Percentiles rank a stretch among this genome's conserved stretches.
Evolutionary conservation across 92 coral and sea anemone species (phyloP).

Genomic region (Palythoa caribaeorum): DNA sequence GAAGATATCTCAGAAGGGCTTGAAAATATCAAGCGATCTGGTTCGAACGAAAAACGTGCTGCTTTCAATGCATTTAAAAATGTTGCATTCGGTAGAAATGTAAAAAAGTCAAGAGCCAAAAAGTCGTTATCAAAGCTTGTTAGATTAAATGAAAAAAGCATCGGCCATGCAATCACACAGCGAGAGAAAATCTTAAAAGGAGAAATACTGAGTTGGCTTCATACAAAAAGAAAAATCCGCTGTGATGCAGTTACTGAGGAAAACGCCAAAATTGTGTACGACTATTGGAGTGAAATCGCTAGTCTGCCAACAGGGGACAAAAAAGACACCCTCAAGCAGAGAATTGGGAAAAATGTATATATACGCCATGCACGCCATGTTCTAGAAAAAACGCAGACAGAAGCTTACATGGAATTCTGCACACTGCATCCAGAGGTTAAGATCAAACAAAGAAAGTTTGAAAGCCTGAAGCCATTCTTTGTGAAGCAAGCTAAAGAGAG

Average conservation of each 20-base stretch:
- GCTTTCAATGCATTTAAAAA: constrained; percentile 17
- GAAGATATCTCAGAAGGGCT: background rate
- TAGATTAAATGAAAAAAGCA: background rate
- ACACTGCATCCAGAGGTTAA: background rate
- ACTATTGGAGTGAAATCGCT: background rate
- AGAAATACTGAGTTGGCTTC: background rate
- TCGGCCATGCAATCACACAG: background rate
- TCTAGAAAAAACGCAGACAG: constrained; percentile 1
- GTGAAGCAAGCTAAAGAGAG: background rate
- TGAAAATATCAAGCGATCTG: constrained; percentile 3
- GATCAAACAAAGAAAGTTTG: background rate
- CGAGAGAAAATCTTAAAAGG: background rate
- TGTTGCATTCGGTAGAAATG: constrained; percentile 48
- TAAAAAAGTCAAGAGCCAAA: background rate
- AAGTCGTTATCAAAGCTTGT: background rate
- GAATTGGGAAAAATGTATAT: background rate
- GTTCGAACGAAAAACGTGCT: background rate
- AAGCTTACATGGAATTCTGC: background rate
- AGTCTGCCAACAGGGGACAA: constrained; percentile 3
- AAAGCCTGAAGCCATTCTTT: background rate
- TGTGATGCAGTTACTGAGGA: background rate
- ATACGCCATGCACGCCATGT: background rate
- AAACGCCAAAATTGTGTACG: background rate
- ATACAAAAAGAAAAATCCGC: background rate
- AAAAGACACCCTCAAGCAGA: background rate